phyloP scores from a whole-genome alignment of 2,888 invertebrate species.

The Trisateles emortualis region DNA sequence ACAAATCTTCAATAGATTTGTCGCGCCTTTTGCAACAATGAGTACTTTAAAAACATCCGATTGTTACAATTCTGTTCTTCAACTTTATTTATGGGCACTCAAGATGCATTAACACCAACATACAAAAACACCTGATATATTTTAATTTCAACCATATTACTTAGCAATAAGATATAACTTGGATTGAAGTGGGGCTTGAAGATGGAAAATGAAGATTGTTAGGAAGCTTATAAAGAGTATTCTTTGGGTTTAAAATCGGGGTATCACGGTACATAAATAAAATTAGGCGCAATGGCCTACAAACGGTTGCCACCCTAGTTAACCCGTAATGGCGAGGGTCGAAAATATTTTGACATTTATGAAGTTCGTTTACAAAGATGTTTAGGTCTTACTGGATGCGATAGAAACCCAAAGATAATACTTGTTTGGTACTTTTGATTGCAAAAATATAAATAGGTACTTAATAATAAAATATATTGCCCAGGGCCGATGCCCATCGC shows the following conservation, averaged over 20 bases:
- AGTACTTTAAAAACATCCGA: slow-evolving; percentile 64
- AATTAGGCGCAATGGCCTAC: slow-evolving; percentile 74
- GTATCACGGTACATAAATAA: slow-evolving; percentile 83
- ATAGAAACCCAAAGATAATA: too few species aligned
- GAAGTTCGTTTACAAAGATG: slow-evolving; percentile 46
- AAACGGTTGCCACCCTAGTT: slow-evolving; percentile 74
- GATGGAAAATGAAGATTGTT: neutral
- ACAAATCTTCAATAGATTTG: slow-evolving; percentile 72
- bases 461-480: too few species aligned
- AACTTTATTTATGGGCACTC: slow-evolving; percentile 67
- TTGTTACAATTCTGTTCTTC: slow-evolving; percentile 74
- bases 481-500: too few species aligned
- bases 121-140: neutral
- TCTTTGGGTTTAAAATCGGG: slow-evolving; percentile 62
- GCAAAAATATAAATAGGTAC: too few species aligned
- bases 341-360: slow-evolving; percentile 82
- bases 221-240: slow-evolving; percentile 48
- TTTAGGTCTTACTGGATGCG: slow-evolving; percentile 35
- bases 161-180: neutral
- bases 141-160: neutral
- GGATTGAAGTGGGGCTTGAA: neutral
- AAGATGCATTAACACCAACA: slow-evolving; percentile 23
- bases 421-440: too few species aligned
- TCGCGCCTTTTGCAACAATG: slow-evolving; percentile 68
- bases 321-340: slow-evolving; percentile 72